Evolutionary conservation across 2,888 invertebrate species (phyloP), one percentile per base, ranked within the genome.

Genomic region (Drosophila birchii): DNA sequence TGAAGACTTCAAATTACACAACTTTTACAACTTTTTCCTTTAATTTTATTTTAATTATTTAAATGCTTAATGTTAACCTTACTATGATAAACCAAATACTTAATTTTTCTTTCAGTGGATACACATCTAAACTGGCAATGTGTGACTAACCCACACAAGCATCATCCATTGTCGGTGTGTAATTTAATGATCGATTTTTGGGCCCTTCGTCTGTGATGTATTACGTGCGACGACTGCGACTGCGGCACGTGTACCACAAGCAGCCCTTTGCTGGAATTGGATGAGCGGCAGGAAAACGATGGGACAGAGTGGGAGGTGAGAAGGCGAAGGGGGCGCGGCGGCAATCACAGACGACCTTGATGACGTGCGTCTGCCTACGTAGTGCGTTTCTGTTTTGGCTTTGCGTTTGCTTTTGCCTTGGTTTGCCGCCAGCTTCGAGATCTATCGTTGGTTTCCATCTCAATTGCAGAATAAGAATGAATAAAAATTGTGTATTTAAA

Each of bases 181-280:
- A 54, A 44, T 47, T 20, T 57, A 39, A 62, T 78, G 79, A 76
- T 79, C 54, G 76, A 81, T 78, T 76, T 62, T 62, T n/a, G 34
- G 34, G 78, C 81, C 81, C 78, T 86, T 80, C 53, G 54, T 34
- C 58, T 54, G 72, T 69, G 53, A 71, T 68, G 59, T 69, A 71
- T 79, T 86, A 86, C 86, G 83, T 83, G 83, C 74, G 41, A 69
- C 62, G 58, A 54, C 41, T 53, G 26, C 36, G 26, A 59, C 38
- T 23, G 45, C 38, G 74, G 76, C 83, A 86, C 86, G 83, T 86
- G 83, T 76, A 80, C 84, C 86, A 81, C 23, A 61, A 45, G 23
- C 44, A 66, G 32, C 58, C 34, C 49, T 36, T 34, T 4, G 20
- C 34, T 34, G 20, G 12, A 18, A 32, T 5, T 32, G 47, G 20